These are phyloP conservation scores for Osmerus eperlanus DNA, from an alignment of 2,113 vertebrate species.

Conservation along the genomic window DNA sequence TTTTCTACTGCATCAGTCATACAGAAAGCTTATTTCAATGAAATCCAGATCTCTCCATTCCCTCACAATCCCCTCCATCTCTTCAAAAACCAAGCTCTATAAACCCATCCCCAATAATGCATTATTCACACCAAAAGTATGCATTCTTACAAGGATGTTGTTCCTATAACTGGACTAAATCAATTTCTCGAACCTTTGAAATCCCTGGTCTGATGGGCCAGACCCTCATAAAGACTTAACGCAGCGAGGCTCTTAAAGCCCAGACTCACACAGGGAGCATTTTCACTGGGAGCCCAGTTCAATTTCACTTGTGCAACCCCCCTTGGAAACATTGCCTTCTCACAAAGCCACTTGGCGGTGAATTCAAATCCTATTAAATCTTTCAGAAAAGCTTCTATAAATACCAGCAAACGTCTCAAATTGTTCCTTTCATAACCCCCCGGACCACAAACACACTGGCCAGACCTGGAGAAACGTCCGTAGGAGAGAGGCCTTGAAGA, in stretches of 20 bases:
- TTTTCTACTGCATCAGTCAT: too few species aligned
- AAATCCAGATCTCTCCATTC: too few species aligned
- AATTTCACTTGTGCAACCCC: conserved; percentile 41
- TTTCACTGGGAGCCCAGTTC: conserved; percentile 48
- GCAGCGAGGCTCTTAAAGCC: conserved; percentile 56
- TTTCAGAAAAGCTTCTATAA: conserved; percentile 54
- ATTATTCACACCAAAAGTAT: conserved; percentile 34
- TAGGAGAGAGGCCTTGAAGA: background rate
- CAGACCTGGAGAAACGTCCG: too few species aligned
- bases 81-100: conserved; percentile 3
- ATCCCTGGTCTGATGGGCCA: conserved; percentile 45
- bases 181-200: conserved; percentile 30
- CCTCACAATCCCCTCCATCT: conserved; percentile 6
- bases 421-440: conserved; percentile 17
- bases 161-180: conserved; percentile 32
- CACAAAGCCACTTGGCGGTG: conserved; percentile 41
- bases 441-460: background rate
- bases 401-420: conserved; percentile 45
- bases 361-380: conserved; percentile 58
- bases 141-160: conserved; percentile 28
- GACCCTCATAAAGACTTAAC: conserved; percentile 62
- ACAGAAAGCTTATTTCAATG: too few species aligned
- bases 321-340: conserved; percentile 19
- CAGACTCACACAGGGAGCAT: conserved; percentile 46
- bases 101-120: conserved; percentile 28